Evolutionary conservation across 2,888 invertebrate genomes (phyloP).

Genomic region (Lasius fuliginosus): DNA sequence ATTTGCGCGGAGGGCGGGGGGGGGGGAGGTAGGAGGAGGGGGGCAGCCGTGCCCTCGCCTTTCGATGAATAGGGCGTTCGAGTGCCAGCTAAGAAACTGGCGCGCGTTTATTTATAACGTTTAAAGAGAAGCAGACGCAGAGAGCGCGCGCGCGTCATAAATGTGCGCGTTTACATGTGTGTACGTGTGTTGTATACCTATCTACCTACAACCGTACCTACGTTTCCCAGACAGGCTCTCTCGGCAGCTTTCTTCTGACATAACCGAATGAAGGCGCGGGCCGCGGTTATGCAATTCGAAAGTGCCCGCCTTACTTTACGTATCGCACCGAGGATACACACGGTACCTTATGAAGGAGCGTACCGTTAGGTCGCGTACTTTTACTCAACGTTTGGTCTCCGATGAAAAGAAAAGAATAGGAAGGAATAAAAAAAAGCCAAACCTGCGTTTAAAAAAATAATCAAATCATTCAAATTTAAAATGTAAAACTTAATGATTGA

Average conservation of each 20-base stretch:
- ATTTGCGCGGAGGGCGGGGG: not conserved
- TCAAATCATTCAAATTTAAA: not conserved
- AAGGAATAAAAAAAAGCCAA: not conserved
- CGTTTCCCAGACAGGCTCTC: constrained; percentile 82
- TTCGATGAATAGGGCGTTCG: constrained; percentile 58
- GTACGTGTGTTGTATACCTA: constrained; percentile 47
- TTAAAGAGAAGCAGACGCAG: constrained; percentile 70
- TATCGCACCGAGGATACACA: constrained; percentile 77
- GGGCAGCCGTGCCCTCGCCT: constrained; percentile 41
- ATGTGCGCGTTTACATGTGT: constrained; percentile 23
- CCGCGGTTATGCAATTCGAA: constrained; percentile 86
- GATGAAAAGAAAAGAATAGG: constrained; percentile 29
- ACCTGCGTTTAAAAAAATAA: not conserved
- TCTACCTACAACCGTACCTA: constrained; percentile 72
- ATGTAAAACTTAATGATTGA: not conserved
- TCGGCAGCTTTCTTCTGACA: constrained; percentile 86
- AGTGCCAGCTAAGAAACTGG: constrained; percentile 60
- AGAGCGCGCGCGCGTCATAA: constrained; percentile 13
- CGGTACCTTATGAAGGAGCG: constrained; percentile 68
- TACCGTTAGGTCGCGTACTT: constrained; percentile 67
- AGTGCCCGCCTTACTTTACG: constrained; percentile 86
- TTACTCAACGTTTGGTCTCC: constrained; percentile 55
- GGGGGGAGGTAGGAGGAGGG: not conserved
- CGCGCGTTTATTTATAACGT: constrained; percentile 79
- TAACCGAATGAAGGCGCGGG: constrained; percentile 86